A percentile compares a stretch with the other conserved stretches of the same genome.
Evolutionary conservation across 2,113 vertebrate species (phyloP).

Genomic region (Acrocephalus arundinaceus): DNA sequence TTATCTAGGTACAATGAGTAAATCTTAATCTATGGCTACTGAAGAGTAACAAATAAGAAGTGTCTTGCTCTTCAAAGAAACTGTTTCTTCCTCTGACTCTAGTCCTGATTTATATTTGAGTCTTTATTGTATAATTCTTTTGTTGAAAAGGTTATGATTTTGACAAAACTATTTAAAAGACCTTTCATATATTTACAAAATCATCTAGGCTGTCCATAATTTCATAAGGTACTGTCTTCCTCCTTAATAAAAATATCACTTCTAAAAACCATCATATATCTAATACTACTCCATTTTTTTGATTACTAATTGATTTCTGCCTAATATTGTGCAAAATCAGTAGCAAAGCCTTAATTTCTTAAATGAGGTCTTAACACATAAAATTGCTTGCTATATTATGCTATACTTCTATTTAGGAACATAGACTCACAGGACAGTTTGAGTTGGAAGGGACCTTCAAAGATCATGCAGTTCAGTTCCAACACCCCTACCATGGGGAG

Average conservation of each 20-base stretch:
- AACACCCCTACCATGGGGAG: fast-evolving
- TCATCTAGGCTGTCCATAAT: background rate
- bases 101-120: background rate
- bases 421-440: background rate
- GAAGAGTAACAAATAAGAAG: background rate
- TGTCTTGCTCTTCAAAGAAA: background rate
- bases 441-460: background rate
- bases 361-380: background rate
- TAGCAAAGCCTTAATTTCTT: background rate
- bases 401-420: background rate
- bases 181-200: background rate
- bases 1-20: background rate
- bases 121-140: background rate
- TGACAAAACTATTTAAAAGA: background rate
- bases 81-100: background rate
- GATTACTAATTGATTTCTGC: background rate
- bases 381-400: background rate
- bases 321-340: background rate
- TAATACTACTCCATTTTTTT: background rate
- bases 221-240: background rate
- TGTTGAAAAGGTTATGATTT: background rate
- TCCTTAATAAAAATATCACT: background rate
- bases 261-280: background rate
- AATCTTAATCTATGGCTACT: background rate
- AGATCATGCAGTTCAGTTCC: background rate